Evolutionary conservation across 2,797 vertebrate genomes (phyloP).

Genomic region (Bryconaethiops microstoma): DNA sequence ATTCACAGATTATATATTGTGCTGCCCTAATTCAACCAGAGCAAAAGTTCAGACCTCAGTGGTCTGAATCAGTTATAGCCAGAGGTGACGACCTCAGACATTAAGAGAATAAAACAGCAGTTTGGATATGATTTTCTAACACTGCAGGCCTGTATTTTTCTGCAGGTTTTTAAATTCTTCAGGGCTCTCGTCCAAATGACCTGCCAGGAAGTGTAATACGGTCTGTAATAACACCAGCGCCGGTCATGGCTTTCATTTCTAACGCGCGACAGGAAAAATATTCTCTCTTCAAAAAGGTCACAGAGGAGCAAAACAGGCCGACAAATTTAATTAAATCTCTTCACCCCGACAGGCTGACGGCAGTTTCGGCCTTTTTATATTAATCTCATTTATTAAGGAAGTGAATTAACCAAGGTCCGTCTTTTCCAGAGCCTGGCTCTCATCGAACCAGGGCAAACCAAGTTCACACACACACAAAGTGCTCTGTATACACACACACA

Average conservation of each 20-base stretch:
- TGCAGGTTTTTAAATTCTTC: not conserved
- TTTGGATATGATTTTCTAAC: not conserved
- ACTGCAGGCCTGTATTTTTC: no score
- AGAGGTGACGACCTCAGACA: not conserved
- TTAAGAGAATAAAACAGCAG: not conserved
- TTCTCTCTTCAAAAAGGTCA: not conserved
- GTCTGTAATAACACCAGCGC: slow-evolving; percentile 2
- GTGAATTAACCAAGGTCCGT: not conserved
- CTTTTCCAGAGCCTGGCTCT: not conserved
- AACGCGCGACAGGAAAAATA: not conserved
- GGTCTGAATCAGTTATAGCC: no score
- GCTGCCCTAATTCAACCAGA: no score
- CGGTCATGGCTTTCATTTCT: not conserved
- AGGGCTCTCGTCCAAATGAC: not conserved
- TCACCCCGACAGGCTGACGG: slow-evolving; percentile 12
- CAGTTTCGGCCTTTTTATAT: not conserved
- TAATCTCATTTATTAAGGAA: slow-evolving; percentile 10
- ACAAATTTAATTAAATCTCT: slow-evolving; percentile 27
- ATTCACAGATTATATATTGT: no score
- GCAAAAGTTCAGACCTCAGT: no score
- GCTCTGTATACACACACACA: no score
- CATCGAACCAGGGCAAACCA: not conserved
- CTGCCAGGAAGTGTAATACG: not conserved
- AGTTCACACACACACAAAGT: no score
- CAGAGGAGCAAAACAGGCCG: not conserved